phyloP scores from a whole-genome alignment of 1,140 invertebrate species.

The Papilio polytes region DNA sequence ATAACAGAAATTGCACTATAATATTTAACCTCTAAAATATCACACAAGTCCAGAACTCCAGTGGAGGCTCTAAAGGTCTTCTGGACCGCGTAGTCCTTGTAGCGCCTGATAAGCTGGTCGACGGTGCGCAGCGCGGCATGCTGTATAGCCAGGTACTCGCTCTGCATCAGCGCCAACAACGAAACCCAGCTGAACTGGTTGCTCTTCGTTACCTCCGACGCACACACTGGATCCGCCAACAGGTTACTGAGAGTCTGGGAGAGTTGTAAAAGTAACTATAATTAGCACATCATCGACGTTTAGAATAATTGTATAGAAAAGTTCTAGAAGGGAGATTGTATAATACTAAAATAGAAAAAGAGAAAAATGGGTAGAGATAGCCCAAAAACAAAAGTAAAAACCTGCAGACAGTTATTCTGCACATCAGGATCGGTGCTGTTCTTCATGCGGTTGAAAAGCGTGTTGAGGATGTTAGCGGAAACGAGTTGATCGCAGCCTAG shows the following conservation, averaged over 20 bases:
- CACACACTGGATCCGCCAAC: constrained; percentile 70
- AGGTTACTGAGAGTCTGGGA: constrained; percentile 71
- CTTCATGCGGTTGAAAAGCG: constrained; percentile 71
- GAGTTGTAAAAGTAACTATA: background rate
- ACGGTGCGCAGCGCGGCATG: constrained; percentile 71
- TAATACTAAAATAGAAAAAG: no score
- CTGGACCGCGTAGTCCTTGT: constrained; percentile 71
- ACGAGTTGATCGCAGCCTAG: constrained; percentile 74
- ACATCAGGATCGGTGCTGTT: constrained; percentile 75
- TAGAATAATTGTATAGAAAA: background rate
- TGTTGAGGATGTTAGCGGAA: constrained; percentile 68
- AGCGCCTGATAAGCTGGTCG: constrained; percentile 71
- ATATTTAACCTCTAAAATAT: constrained; percentile 71
- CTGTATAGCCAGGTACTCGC: constrained; percentile 73
- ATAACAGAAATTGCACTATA: background rate
- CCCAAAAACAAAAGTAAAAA: constrained; percentile 36
- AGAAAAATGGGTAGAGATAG: no score
- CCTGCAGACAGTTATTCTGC: constrained; percentile 77
- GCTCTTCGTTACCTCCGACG: constrained; percentile 77
- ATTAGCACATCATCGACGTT: background rate
- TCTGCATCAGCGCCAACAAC: constrained; percentile 71
- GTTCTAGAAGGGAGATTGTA: background rate
- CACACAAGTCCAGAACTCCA: constrained; percentile 75
- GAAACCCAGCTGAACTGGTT: constrained; percentile 76
- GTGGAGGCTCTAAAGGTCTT: constrained; percentile 73